phyloP scores from a whole-genome alignment of 2,113 vertebrate genomes.

The Garra rufa region DNA sequence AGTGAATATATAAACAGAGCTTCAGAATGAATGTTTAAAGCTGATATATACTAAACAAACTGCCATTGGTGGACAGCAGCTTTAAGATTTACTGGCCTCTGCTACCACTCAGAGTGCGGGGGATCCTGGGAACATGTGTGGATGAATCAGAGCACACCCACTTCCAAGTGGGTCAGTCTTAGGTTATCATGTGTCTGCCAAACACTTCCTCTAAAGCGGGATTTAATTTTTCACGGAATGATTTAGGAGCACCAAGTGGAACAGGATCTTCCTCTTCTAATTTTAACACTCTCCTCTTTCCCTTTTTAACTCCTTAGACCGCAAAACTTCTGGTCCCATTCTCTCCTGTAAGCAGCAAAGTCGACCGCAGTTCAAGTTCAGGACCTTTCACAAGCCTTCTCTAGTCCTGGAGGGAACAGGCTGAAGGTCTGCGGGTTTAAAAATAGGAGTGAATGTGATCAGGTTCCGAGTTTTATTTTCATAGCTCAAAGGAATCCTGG shows the following conservation, averaged over 20 bases:
- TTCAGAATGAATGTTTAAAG: conserved; percentile 59
- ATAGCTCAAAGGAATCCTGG: conserved; percentile 51
- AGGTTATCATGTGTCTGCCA: not conserved
- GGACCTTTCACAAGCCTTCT: conserved; percentile 52
- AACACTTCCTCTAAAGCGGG: conserved; percentile 1
- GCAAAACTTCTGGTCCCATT: not conserved
- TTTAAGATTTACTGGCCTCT: conserved; percentile 65
- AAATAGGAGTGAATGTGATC: conserved; percentile 63
- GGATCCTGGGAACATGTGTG: conserved; percentile 58
- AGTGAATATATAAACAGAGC: conserved; percentile 53
- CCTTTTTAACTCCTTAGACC: conserved; percentile 25
- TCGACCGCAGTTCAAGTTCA: conserved; percentile 61
- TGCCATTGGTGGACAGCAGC: conserved; percentile 33
- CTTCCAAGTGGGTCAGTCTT: conserved; percentile 16
- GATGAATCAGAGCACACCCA: conserved; percentile 44
- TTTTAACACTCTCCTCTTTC: not conserved
- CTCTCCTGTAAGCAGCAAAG: conserved; percentile 31
- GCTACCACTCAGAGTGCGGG: conserved; percentile 53
- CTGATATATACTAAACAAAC: conserved; percentile 64
- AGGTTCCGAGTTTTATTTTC: conserved; percentile 65
- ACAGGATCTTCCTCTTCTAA: conserved; percentile 23
- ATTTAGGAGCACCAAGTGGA: not conserved
- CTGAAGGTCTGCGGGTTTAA: conserved; percentile 43
- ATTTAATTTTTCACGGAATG: not conserved
- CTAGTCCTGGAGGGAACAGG: conserved; percentile 46